Conservation (phyloP, 2,797 vertebrate genomes). For the Triplophysa bombifrons region DNA sequence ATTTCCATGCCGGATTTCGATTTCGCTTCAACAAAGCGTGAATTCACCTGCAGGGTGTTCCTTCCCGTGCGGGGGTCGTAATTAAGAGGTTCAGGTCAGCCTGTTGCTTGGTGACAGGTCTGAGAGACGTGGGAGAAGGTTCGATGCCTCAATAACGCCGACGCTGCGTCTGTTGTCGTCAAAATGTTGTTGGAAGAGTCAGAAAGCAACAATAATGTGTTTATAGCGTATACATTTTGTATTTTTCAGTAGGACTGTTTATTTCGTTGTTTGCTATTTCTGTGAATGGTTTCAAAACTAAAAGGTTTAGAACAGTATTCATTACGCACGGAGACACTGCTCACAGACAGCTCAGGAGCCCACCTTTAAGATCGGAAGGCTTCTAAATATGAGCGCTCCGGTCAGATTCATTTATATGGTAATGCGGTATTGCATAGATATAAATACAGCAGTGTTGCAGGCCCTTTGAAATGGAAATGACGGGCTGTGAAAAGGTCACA, state of each 20-base stretch:
- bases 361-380: conserved; percentile 43
- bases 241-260: conserved; percentile 1
- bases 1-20: neutral
- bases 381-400: conserved; percentile 31
- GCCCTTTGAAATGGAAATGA: conserved; percentile 53
- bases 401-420: conserved; percentile 58
- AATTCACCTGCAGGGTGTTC: conserved; percentile 8
- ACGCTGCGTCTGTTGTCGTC: neutral
- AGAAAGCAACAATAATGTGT: neutral
- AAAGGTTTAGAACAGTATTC: neutral
- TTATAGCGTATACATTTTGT: conserved; percentile 7
- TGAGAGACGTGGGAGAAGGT: conserved; percentile 1
- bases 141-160: neutral
- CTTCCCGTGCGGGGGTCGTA: neutral
- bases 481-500: conserved; percentile 53
- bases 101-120: conserved; percentile 27
- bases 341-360: conserved; percentile 2
- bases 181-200: neutral
- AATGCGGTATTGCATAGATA: conserved; percentile 51
- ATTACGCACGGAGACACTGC: neutral
- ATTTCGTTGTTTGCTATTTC: conserved; percentile 14
- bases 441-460: conserved; percentile 46
- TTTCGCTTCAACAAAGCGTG: neutral
- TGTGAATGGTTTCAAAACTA: neutral
- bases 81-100: conserved; percentile 21